Base-by-base conservation (phyloP, 2,888 invertebrate species). In the Dysmachus trigonus region DNA sequence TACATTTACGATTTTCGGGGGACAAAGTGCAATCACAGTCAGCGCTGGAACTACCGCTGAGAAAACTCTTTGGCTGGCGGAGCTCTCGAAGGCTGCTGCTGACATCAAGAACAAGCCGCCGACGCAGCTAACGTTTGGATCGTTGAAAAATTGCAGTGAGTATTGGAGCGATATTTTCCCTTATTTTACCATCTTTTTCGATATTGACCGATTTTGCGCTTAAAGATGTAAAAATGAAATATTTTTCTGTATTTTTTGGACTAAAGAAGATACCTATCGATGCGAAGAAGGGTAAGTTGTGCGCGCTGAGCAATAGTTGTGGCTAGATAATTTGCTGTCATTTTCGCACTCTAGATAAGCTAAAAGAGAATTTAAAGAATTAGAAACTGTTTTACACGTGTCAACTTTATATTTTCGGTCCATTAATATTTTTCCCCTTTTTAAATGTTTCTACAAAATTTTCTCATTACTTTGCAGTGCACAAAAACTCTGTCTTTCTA, bases 11-110 rank as follows among this genome's bases (percentile, higher is more conserved):
- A 95, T 99, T 88, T 96, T 96, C 90, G 95, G 95, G 89, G 94
- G 94, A 0, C 94, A 94, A 77, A 93, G 96, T 88, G 96, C 96
- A 41, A 93, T 99, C 73, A 95, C 97, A 62, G 95, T 98, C 53
- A 98, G 98, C 87, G 97, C 96, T n/a, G 96, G 95, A 90, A 96
- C 95, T 88, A 95, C 96, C 88, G 95, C 95, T 87, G 98, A 99
- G 91, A 98, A 96, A 91, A 94, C 95, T 88, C 95, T 96, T 87
- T 99, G 99, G 99, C 93, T 97, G 89, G 95, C 95, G 88, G 97
- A 98, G 90, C 92, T 96, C 88, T 93, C 94, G 82, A 93, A 94
- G 90, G 94, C 95, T 76, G 91, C 94, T 89, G 89, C 92, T 89
- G 90, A 92, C 87, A 93, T 93, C 30, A 93, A 93, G 88, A 91